These are phyloP conservation scores for Nothobranchius furzeri DNA, from an alignment of 2,113 vertebrate species.

Conservation along the genomic window DNA sequence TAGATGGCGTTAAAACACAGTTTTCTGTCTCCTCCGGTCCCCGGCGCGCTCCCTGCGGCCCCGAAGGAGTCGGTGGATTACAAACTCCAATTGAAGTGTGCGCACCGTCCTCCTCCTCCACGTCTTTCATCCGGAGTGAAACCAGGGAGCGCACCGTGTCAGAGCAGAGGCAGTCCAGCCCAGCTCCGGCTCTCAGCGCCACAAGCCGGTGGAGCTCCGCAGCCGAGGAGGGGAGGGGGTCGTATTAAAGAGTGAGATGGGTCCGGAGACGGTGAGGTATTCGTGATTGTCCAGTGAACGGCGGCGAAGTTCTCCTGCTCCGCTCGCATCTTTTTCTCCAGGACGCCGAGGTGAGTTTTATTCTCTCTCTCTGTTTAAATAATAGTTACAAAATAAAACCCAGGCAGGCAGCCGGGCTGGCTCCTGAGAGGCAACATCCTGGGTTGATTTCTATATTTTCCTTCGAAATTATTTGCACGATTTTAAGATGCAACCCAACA, in stretches of 20 bases:
- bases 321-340: conserved; percentile 61
- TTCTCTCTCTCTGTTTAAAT: conserved; percentile 4
- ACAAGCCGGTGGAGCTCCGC: conserved; percentile 48
- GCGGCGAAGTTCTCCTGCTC: conserved; percentile 69
- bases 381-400: too few relatives aligned
- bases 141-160: conserved; percentile 56
- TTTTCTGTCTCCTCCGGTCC: conserved; percentile 9
- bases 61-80: conserved; percentile 65
- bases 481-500: neutral
- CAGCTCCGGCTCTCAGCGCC: conserved; percentile 31
- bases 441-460: conserved; percentile 11
- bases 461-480: conserved; percentile 5
- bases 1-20: conserved; percentile 57
- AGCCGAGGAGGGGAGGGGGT: conserved; percentile 21
- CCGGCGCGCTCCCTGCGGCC: conserved; percentile 46
- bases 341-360: conserved; percentile 72
- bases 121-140: conserved; percentile 63
- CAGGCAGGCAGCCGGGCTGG: conserved; percentile 12
- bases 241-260: conserved; percentile 66
- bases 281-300: conserved; percentile 70
- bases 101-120: conserved; percentile 58
- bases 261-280: conserved; percentile 60
- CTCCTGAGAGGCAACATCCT: conserved; percentile 9
- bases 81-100: conserved; percentile 74
- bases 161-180: conserved; percentile 37